Percentiles rank a stretch among this genome's conserved stretches.
phyloP scores from a whole-genome alignment of 2,888 invertebrate genomes.

The Autographa pulchrina region DNA sequence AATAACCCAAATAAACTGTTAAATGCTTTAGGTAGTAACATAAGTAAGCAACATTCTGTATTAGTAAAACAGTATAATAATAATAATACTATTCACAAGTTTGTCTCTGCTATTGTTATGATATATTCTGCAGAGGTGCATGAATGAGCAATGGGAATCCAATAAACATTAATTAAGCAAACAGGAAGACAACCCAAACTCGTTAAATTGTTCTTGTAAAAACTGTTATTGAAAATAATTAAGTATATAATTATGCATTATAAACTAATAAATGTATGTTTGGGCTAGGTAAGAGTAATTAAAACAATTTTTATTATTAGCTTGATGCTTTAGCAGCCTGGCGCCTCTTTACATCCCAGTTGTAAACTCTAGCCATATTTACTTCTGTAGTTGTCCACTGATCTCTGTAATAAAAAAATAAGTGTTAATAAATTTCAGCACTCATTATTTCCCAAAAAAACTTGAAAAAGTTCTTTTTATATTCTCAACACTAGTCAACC shows the following conservation, averaged over 20 bases:
- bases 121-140: background rate
- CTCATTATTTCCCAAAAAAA: too few species aligned
- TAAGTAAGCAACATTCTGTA: conserved; percentile 1
- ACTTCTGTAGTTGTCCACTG: conserved; percentile 99
- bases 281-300: conserved; percentile 17
- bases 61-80: conserved; percentile 4
- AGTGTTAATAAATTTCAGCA: background rate
- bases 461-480: too few species aligned
- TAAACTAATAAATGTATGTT: conserved; percentile 20
- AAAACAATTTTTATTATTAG: conserved; percentile 59
- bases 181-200: conserved; percentile 4
- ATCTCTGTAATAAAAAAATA: conserved; percentile 91
- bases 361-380: conserved; percentile 99
- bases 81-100: background rate
- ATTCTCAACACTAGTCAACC: too few species aligned
- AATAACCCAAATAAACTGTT: background rate
- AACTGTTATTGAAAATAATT: background rate
- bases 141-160: conserved; percentile 1
- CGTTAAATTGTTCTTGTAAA: background rate
- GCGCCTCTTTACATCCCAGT: conserved; percentile 98
- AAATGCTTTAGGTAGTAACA: conserved; percentile 4
- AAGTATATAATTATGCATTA: conserved; percentile 12
- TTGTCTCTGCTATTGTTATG: background rate
- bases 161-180: background rate
- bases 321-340: conserved; percentile 91